Evolutionary conservation across 2,113 vertebrate genomes (phyloP), one percentile per base, ranked within the genome.

Genomic region (Pristiophorus japonicus): DNA sequence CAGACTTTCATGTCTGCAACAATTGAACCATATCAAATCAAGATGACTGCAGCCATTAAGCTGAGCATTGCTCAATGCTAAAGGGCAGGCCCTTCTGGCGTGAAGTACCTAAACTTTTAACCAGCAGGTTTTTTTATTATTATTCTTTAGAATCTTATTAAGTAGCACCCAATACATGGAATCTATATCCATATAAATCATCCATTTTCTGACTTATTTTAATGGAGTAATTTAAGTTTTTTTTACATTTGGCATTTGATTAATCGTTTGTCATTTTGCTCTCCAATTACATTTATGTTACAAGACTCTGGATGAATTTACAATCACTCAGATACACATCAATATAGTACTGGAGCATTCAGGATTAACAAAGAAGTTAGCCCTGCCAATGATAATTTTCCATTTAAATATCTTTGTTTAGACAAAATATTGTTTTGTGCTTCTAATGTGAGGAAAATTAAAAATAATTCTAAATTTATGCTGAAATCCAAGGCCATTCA

Each of bases 21-120:
- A 88, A 34, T 70, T 96, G 95, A 91, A 85, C 84, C 38, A 95
- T 78, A 67, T 87, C 78, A 95, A 96, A 67, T 96, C 78, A 67
- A 88, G 84, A n/a, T 95, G 81, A 95, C 70, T 91, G 62, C 84
- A 92, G 65, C 62, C 93, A 94, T 94, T 94, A 94, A 45, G 65
- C 45, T 14, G 65, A 70, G 45, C 70, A 95, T 70, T 92, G 95
- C 95, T 95, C 65, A 70, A 65, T 95, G 65, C 55, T 85, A 75
- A 95, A 95, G 95, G 95, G 75, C 30, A 85, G 51, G 55, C 51
- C 10, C 47, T 90, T 67, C 42, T 94, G 65, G 42, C 10, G 45
- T 51, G 65, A 73, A 70, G 65, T 20, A 67, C 27, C 66, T 70
- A 94, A 47, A 94, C 66, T 70, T 94, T 51, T 70, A 94, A 70